Evolutionary conservation across 2,888 invertebrate species (phyloP).

Genomic region (Acronicta psi): DNA sequence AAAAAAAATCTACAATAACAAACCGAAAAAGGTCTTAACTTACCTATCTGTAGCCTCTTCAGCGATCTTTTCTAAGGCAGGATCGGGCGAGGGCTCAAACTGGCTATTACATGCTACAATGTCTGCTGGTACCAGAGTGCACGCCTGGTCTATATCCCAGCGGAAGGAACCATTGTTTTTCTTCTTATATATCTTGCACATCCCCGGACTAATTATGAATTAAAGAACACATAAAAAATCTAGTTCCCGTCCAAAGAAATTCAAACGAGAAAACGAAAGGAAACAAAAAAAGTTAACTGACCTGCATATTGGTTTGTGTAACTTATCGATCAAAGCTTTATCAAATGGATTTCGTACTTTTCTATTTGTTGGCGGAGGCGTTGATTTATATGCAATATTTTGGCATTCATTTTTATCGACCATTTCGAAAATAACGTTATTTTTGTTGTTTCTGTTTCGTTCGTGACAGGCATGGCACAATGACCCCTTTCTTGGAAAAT

Average conservation of each 20-base stretch:
- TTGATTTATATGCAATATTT: conserved; percentile 73
- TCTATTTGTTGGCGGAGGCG: conserved; percentile 78
- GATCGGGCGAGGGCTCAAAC: conserved; percentile 90
- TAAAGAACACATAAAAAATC: neutral
- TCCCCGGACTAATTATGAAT: conserved; percentile 76
- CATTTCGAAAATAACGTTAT: conserved; percentile 84
- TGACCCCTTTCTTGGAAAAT: no score
- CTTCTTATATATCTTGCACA: conserved; percentile 86
- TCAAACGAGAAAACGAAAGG: neutral
- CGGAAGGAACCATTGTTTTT: conserved; percentile 75
- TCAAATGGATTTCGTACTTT: conserved; percentile 92
- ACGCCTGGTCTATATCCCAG: conserved; percentile 93
- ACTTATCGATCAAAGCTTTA: conserved; percentile 89
- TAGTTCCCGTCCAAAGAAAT: neutral
- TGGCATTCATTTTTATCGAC: conserved; percentile 77
- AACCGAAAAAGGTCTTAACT: conserved; percentile 13
- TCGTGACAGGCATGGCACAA: conserved; percentile 46
- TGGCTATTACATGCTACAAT: conserved; percentile 91
- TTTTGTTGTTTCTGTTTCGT: conserved; percentile 45
- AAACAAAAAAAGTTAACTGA: conserved; percentile 61
- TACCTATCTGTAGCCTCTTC: conserved; percentile 91
- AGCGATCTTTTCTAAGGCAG: conserved; percentile 90
- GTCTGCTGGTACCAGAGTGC: conserved; percentile 91
- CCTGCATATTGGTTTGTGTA: conserved; percentile 92
- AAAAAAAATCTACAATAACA: no score